Evolutionary conservation across 2,113 vertebrate species (phyloP), one percentile per base, ranked within the genome.

Genomic region (Stictonetta naevosa): DNA sequence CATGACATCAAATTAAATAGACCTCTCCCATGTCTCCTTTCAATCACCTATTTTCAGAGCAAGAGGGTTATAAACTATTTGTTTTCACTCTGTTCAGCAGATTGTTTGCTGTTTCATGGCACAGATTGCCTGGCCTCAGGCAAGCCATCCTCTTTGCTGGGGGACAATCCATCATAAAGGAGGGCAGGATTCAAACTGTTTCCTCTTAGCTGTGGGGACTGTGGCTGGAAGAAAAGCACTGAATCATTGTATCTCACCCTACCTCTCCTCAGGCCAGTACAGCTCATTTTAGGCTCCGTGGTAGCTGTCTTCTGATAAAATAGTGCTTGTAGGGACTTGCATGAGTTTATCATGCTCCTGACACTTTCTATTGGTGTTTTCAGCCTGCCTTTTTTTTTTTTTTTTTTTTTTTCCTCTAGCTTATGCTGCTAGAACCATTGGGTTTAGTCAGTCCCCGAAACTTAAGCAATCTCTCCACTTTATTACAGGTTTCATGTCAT

Each of bases 81-180:
- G 88, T 93, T 92, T 83, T 92, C 6, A 1, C 56, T 75, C 60
- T 29, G 29, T 46, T 91, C 91, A 95, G 40, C 91, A 94, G 96
- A 90, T 93, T 92, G 94, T 71, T 69, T 81, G 79, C 52, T 46
- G 1, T 88, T 90, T 63, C 87, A 86, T 29, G 60, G 68, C 79
- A 81, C 94, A 97, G 88, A 53, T 88, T 96, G 85, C 90, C 46
- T 92, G 83, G 87, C 95, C 92, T 86, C 86, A 59, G 95, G 96
- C 95, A 94, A 92, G 36, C 63, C 72, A 58, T 93, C 58, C 78
- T 94, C 52, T 92, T 75, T 89, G 62, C 90, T 94, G 73, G 50
- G 44, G 81, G 74, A 83, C 93, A 40, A 95, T 94, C 90, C 89
- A 90, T 96, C 91, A 92, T 79, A 9, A 36, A 36, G 48, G 53